A percentile compares a stretch with the other conserved stretches of the same genome.
phyloP scores from a whole-genome alignment of 2,797 vertebrate genomes.

The Uromys caudimaculatus region DNA sequence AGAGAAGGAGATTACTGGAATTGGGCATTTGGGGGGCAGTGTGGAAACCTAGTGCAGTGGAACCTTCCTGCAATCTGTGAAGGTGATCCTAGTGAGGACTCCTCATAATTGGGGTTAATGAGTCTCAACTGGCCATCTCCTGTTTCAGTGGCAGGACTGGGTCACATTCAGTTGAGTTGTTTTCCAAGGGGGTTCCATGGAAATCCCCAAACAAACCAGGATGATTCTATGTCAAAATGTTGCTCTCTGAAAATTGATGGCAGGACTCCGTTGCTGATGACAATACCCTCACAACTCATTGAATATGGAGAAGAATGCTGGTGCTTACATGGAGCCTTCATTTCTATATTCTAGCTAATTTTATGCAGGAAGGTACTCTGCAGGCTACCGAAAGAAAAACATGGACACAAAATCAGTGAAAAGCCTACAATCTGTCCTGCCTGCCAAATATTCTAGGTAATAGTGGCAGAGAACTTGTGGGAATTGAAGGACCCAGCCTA shows the following conservation, averaged over 20 bases:
- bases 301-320: background rate
- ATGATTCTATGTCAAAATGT: background rate
- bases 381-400: background rate
- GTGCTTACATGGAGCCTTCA: background rate
- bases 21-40: background rate
- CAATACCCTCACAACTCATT: background rate
- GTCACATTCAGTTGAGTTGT: background rate
- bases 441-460: background rate
- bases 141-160: background rate
- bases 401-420: background rate
- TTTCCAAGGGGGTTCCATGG: background rate
- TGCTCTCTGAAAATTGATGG: background rate
- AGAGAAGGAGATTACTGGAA: background rate
- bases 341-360: background rate
- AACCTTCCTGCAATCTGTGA: background rate
- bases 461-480: background rate
- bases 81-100: background rate
- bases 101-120: background rate
- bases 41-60: background rate
- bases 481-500: background rate
- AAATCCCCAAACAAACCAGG: background rate
- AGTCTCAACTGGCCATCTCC: background rate
- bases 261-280: background rate
- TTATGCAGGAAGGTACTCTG: background rate
- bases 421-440: background rate